Base-by-base conservation (phyloP, 1,140 invertebrate species). In the Drosophila orosa region DNA sequence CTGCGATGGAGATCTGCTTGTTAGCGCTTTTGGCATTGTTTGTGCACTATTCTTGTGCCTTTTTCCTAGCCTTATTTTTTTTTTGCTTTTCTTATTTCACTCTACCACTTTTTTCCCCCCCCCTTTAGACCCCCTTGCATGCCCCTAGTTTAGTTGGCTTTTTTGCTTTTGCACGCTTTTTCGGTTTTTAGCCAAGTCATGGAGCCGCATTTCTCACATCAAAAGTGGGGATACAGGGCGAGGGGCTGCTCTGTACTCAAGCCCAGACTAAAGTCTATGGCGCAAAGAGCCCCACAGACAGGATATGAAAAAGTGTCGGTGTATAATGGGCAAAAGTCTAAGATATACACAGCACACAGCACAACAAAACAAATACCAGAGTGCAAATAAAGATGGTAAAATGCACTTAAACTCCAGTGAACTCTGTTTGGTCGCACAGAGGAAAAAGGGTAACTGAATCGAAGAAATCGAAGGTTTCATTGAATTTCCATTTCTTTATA, bases 261-360 rank as follows among this genome's bases (percentile, higher is more conserved):
- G 50, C 50, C 50, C 31, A 66, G 76, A 77, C 80, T 68, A 71
- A 56, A 83, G 74, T 57, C 42, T 47, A 29, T 58, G 40, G 39
- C 39, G 39, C 17, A 42, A 42, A 39, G 42, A 37, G 63, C 63
- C 40, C 62, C 62, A 63, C 79, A 89, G 84, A 87, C 84, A 87
- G 84, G 84, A 87, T 87, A 87, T 87, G 84, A 89, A 87, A 83
- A 89, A 87, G 78, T 86, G 82, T 86, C 82, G 82, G 82, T 81
- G 69, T 86, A 85, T 80, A 84, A 84, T 85, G 81, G 81, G 66
- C 57, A 56, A 69, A 50, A 75, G 57, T 55, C 80, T 63, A 71
- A 84, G 78, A 78, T 52, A 67, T 29, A 48, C 52, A 33, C 47
- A 48, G 2, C 45, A 27, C 48, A 52, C 17, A 15, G 27, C 47